phyloP scores from a whole-genome alignment of 2,888 invertebrate genomes.

The Drosophila bunnanda region DNA sequence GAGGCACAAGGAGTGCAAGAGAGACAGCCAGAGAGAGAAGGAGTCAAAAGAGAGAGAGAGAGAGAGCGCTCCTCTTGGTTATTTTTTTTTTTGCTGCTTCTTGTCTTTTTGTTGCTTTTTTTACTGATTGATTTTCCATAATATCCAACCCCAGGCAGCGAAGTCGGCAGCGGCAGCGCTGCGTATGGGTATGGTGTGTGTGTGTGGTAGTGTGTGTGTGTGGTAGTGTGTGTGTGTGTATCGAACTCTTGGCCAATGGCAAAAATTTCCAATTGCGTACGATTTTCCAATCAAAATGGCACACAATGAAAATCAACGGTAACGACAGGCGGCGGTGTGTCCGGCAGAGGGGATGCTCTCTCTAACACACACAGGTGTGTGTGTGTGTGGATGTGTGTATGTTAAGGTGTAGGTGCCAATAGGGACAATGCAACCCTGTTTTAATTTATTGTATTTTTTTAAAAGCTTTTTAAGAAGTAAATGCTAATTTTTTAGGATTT shows the following conservation, averaged over 20 bases:
- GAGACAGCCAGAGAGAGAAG: constrained; percentile 17
- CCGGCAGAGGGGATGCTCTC: constrained; percentile 18
- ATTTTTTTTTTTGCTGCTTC: constrained; percentile 33
- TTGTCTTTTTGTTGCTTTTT: constrained; percentile 31
- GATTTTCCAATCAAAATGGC: constrained; percentile 80
- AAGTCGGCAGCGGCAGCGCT: constrained; percentile 35
- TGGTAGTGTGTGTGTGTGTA: constrained; percentile 55
- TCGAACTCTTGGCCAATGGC: constrained; percentile 79
- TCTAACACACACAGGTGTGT: background rate
- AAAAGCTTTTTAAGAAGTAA: background rate
- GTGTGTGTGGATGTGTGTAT: background rate
- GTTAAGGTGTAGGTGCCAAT: constrained; percentile 2
- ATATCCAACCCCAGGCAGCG: constrained; percentile 62
- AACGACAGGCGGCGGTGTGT: constrained; percentile 15
- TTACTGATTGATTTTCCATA: constrained; percentile 76
- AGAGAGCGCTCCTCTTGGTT: constrained; percentile 29
- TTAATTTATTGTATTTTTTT: too few species aligned
- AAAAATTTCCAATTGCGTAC: constrained; percentile 80
- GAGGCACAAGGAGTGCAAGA: constrained; percentile 8
- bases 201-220: constrained; percentile 1
- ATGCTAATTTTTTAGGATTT: background rate
- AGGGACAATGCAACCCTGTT: background rate
- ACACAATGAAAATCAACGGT: constrained; percentile 54
- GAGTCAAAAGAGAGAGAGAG: constrained; percentile 11
- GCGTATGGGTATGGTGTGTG: constrained; percentile 7